Percentiles rank a stretch among this genome's conserved stretches.
phyloP scores from a whole-genome alignment of 2,888 invertebrate genomes.

The Melitaea athalia region DNA sequence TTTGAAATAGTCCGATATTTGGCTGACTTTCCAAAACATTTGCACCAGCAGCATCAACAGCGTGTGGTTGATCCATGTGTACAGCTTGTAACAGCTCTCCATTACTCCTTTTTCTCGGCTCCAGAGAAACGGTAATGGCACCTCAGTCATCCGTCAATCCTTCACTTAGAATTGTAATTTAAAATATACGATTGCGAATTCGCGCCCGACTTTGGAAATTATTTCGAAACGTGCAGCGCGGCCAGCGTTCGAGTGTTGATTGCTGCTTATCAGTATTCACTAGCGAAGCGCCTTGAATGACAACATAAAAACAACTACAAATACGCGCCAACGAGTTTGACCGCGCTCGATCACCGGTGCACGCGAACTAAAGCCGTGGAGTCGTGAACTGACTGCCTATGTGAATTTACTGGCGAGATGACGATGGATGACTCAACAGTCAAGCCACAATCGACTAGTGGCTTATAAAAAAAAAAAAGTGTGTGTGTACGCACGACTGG shows the following conservation, averaged over 20 bases:
- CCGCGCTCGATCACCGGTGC: slow-evolving; percentile 67
- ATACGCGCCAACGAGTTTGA: slow-evolving; percentile 54
- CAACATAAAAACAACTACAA: slow-evolving; percentile 66
- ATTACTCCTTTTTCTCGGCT: slow-evolving; percentile 66
- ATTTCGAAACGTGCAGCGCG: slow-evolving; percentile 49
- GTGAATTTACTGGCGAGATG: slow-evolving; percentile 36
- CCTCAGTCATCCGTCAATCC: slow-evolving; percentile 74
- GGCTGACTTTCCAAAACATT: slow-evolving; percentile 79
- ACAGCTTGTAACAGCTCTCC: slow-evolving; percentile 75
- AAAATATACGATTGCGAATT: slow-evolving; percentile 22
- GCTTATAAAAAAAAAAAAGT: slow-evolving; percentile 30
- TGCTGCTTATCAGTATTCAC: slow-evolving; percentile 51
- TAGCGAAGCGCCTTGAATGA: slow-evolving; percentile 53
- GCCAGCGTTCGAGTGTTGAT: slow-evolving; percentile 53
- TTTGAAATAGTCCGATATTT: slow-evolving; percentile 74
- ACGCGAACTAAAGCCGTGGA: slow-evolving; percentile 62
- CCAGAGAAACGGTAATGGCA: slow-evolving; percentile 69
- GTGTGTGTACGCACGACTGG: too few species aligned
- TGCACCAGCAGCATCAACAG: slow-evolving; percentile 74
- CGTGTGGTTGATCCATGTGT: slow-evolving; percentile 76
- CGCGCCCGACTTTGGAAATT: slow-evolving; percentile 21
- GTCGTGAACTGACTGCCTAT: slow-evolving; percentile 18
- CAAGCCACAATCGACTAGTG: slow-evolving; percentile 47
- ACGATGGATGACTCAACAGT: slow-evolving; percentile 63
- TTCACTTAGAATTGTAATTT: slow-evolving; percentile 47